Conservation (phyloP, 2,888 invertebrate species). For the Drosophila parthenogenetica region DNA sequence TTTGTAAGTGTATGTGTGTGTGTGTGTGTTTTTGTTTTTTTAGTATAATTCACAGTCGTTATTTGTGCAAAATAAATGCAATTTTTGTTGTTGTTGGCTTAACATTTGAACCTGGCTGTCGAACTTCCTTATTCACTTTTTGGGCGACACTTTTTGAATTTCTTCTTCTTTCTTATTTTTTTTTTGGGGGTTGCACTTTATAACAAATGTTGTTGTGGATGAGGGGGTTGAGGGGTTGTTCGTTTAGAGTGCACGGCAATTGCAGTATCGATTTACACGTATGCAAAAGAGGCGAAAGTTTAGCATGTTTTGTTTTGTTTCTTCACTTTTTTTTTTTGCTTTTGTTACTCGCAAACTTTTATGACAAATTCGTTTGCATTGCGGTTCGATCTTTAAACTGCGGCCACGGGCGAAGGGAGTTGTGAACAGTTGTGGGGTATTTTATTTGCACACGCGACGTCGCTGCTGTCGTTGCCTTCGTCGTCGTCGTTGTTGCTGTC, state of each 20-base stretch:
- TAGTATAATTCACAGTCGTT: conserved; percentile 56
- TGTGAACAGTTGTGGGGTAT: conserved; percentile 10
- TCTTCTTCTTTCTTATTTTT: background rate
- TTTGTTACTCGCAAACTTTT: conserved; percentile 14
- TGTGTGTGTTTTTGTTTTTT: conserved; percentile 15
- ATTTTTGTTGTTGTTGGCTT: conserved; percentile 58
- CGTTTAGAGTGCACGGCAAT: conserved; percentile 38
- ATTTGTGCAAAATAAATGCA: conserved; percentile 73
- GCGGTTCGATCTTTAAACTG: conserved; percentile 36
- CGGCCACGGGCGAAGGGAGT: background rate
- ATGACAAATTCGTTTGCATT: conserved; percentile 63
- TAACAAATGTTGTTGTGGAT: background rate
- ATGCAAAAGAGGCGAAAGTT: conserved; percentile 63
- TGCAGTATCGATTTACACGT: conserved; percentile 58
- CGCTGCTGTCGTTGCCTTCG: conserved; percentile 27
- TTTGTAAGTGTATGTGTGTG: conserved; percentile 27
- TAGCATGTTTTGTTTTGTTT: conserved; percentile 40
- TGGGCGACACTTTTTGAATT: conserved; percentile 39
- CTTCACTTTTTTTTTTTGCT: background rate
- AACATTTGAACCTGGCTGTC: conserved; percentile 70
- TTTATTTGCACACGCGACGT: conserved; percentile 60
- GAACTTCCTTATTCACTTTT: conserved; percentile 68
- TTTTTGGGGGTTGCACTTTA: conserved; percentile 42
- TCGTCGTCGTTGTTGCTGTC: conserved; percentile 16
- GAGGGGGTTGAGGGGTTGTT: conserved; percentile 12